Evolutionary conservation across 2,797 vertebrate species (phyloP).

Genomic region (Falco peregrinus): DNA sequence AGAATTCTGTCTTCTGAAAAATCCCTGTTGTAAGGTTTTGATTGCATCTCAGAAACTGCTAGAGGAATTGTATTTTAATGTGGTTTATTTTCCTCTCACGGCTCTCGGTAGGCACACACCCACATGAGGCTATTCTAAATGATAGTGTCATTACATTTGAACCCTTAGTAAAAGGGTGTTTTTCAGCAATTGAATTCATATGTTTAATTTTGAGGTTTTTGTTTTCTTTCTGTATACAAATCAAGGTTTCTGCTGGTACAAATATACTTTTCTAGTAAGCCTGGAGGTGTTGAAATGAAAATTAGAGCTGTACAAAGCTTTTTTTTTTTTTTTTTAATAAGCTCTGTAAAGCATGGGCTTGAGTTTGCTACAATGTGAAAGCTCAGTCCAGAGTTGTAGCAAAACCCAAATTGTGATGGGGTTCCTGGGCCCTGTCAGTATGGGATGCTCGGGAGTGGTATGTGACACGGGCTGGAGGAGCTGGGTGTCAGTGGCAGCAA

Average conservation of each 20-base stretch:
- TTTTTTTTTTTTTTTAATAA: background rate
- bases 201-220: conserved; percentile 28
- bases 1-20: conserved; percentile 43
- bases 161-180: conserved; percentile 41
- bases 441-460: background rate
- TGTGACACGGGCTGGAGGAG: background rate
- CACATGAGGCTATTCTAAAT: conserved; percentile 54
- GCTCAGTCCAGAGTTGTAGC: background rate
- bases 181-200: conserved; percentile 17
- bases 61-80: conserved; percentile 55
- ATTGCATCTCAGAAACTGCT: background rate
- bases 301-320: conserved; percentile 9
- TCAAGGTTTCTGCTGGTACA: conserved; percentile 6
- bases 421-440: background rate
- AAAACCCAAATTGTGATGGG: background rate
- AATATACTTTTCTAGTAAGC: conserved; percentile 46
- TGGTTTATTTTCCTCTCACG: conserved; percentile 32
- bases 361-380: background rate
- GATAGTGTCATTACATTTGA: conserved; percentile 44
- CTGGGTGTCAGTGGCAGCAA: background rate
- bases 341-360: background rate
- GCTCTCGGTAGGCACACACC: conserved; percentile 23
- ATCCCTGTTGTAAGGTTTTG: conserved; percentile 30
- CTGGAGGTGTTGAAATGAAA: conserved; percentile 54
- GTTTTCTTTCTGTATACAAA: conserved; percentile 51